Evolutionary conservation across 2,113 vertebrate genomes (phyloP).

Genomic region (Pseudorasbora parva): DNA sequence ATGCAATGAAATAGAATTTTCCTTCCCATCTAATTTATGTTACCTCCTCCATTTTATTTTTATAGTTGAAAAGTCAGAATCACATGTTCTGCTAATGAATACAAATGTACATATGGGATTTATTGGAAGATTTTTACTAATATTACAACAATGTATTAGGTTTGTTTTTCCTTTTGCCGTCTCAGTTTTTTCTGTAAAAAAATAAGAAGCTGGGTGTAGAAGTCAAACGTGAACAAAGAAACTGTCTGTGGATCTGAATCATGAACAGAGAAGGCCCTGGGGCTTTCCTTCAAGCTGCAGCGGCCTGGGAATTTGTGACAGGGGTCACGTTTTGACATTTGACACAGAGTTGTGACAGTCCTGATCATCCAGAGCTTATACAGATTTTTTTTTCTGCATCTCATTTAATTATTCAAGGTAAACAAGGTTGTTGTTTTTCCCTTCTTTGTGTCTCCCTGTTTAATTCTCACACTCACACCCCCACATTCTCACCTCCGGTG

Average conservation of each 20-base stretch:
- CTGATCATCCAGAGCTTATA: neutral
- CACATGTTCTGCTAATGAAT: too few species aligned
- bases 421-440: neutral
- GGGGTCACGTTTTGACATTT: constrained; percentile 14
- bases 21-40: too few species aligned
- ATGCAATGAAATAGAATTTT: too few species aligned
- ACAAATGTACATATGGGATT: neutral
- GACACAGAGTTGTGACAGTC: neutral
- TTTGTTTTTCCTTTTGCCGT: neutral
- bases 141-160: neutral
- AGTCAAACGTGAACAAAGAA: constrained; percentile 25
- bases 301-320: constrained; percentile 9
- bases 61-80: too few species aligned
- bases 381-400: constrained; percentile 10
- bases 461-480: constrained; percentile 54
- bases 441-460: constrained; percentile 42
- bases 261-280: neutral
- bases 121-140: neutral
- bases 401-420: constrained; percentile 20
- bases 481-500: constrained; percentile 48
- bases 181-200: neutral
- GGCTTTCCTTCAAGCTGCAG: neutral
- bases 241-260: constrained; percentile 19
- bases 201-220: neutral
- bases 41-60: too few species aligned